Evolutionary conservation across 53 echinoderm and acorn worm genomes (phyloP).

Genomic region (Echinarachnius parma): DNA sequence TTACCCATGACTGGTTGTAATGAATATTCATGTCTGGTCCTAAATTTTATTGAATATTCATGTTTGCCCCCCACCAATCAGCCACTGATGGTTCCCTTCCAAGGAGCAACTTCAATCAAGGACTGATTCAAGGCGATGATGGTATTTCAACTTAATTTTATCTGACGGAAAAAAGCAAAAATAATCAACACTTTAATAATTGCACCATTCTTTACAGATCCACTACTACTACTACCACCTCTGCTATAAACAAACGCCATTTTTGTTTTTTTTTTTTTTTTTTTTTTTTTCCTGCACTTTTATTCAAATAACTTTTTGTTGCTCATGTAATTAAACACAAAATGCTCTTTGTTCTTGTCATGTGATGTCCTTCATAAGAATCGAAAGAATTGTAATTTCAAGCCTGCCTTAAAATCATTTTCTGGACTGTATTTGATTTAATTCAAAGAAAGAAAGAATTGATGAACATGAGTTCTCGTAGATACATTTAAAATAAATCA

Average conservation of each 20-base stretch:
- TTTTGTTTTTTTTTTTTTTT: background rate
- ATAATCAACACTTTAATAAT: conserved; percentile 1
- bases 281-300: conserved; percentile 20
- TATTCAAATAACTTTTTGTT: conserved; percentile 33
- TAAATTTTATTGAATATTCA: conserved; percentile 32
- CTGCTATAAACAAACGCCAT: conserved; percentile 21
- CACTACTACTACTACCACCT: conserved; percentile 7
- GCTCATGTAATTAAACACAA: conserved; percentile 7
- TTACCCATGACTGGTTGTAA: no score
- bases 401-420: no score
- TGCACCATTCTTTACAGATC: conserved; percentile 15
- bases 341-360: no score
- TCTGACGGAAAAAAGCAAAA: background rate
- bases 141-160: conserved; percentile 59
- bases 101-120: background rate
- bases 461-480: no score
- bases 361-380: no score
- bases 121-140: conserved; percentile 48
- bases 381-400: no score
- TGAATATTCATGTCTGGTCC: conserved; percentile 18
- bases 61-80: conserved; percentile 34
- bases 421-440: no score
- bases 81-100: background rate
- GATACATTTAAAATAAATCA: no score
- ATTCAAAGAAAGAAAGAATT: no score